Evolutionary conservation across 1,140 invertebrate species (phyloP).

Genomic region (Sycophaga agraensis): DNA sequence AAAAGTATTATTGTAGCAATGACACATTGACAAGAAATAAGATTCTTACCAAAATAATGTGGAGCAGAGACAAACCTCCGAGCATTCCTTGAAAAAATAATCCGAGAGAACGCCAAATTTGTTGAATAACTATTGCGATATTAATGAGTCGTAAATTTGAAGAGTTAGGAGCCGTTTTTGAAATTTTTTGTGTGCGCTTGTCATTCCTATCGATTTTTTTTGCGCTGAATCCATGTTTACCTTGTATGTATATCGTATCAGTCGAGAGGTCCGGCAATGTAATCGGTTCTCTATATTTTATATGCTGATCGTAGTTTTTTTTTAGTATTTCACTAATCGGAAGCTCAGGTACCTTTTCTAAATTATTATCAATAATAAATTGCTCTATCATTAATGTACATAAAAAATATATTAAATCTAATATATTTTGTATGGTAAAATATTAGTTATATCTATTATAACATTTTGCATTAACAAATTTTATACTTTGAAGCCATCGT

Average conservation of each 20-base stretch:
- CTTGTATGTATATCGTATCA: slow-evolving; percentile 53
- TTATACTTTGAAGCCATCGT: no score
- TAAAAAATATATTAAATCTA: no score
- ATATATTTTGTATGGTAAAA: no score
- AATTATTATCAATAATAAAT: no score
- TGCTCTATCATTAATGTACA: no score
- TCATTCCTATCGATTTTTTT: slow-evolving; percentile 41
- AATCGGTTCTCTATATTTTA: slow-evolving; percentile 46
- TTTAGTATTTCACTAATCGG: slow-evolving; percentile 48
- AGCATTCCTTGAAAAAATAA: slow-evolving; percentile 52
- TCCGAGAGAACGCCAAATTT: slow-evolving; percentile 43
- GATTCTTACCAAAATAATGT: slow-evolving; percentile 47
- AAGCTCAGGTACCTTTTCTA: no score
- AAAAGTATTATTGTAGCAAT: not conserved
- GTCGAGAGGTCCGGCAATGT: slow-evolving; percentile 46
- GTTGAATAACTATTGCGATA: slow-evolving; percentile 46
- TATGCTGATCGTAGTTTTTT: slow-evolving; percentile 39
- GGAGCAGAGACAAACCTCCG: slow-evolving; percentile 51
- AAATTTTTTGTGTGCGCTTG: slow-evolving; percentile 29
- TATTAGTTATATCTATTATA: no score
- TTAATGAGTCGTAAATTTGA: slow-evolving; percentile 41
- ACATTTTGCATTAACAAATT: no score
- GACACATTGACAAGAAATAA: not conserved
- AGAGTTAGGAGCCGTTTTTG: not conserved
- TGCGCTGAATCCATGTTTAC: slow-evolving; percentile 50